A percentile compares a stretch with the other conserved stretches of the same genome.
These are phyloP conservation scores for Elachura formosa DNA, from an alignment of 2,113 vertebrate species.

Conservation along the genomic window DNA sequence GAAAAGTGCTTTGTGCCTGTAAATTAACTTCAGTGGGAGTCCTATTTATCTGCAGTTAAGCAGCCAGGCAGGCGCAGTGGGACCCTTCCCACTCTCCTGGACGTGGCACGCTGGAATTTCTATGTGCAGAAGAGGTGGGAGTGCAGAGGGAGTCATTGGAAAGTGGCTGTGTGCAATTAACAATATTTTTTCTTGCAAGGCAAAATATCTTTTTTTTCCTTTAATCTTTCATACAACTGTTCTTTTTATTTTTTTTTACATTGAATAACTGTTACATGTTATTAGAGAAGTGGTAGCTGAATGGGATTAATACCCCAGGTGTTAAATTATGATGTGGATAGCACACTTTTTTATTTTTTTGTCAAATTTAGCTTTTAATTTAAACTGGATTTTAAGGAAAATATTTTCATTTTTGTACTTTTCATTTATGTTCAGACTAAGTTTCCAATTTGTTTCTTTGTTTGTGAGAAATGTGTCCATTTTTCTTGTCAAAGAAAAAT, in stretches of 20 bases:
- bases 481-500: background rate
- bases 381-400: background rate
- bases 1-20: background rate
- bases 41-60: conserved; percentile 4
- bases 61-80: background rate
- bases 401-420: background rate
- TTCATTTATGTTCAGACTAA: background rate
- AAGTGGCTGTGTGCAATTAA: background rate
- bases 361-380: background rate
- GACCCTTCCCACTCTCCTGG: conserved; percentile 6
- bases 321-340: background rate
- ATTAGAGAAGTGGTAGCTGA: background rate
- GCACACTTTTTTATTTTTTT: background rate
- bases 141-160: background rate
- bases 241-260: background rate
- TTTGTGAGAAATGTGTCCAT: too few species aligned
- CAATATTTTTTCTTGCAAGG: background rate
- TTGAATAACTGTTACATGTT: background rate
- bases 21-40: background rate
- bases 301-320: background rate
- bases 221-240: background rate
- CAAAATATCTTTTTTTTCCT: background rate
- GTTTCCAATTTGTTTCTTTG: background rate
- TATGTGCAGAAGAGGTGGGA: background rate
- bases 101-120: fast-evolving